A percentile compares a stretch with the other conserved stretches of the same genome.
These are phyloP conservation scores for Diadumene lineata DNA, from an alignment of 92 coral and sea anemone species.

Conservation along the genomic window DNA sequence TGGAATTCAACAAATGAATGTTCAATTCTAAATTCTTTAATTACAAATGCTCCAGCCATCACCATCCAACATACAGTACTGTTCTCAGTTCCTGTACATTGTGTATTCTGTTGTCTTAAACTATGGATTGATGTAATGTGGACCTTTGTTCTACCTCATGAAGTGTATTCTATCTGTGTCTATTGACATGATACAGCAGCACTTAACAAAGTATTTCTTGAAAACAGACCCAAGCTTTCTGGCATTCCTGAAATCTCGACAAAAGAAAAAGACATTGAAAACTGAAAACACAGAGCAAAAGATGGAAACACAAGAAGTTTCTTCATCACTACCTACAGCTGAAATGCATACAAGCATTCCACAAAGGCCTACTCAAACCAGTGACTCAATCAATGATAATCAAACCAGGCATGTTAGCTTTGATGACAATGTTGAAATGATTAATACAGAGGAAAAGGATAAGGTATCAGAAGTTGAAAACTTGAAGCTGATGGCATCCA, in stretches of 20 bases:
- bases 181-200: too few species aligned
- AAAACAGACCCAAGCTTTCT: constrained; percentile 69
- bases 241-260: constrained; percentile 57
- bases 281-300: constrained; percentile 4
- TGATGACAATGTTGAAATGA: constrained; percentile 18
- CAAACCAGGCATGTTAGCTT: constrained; percentile 42
- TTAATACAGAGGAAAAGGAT: not conserved
- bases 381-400: constrained; percentile 14
- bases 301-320: constrained; percentile 14
- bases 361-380: not conserved
- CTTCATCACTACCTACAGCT: not conserved
- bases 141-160: too few species aligned
- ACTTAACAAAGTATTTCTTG: not conserved
- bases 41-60: too few species aligned
- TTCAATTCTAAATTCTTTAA: too few species aligned
- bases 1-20: too few species aligned
- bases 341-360: not conserved
- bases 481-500: constrained; percentile 28
- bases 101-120: too few species aligned
- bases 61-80: too few species aligned
- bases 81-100: too few species aligned
- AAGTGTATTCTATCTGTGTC: too few species aligned
- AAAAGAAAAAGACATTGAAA: constrained; percentile 42
- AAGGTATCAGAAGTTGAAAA: constrained; percentile 36
- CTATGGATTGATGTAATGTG: too few species aligned